Conservation (phyloP, 2,113 vertebrate species). For the Campylomormyrus tamandua region DNA sequence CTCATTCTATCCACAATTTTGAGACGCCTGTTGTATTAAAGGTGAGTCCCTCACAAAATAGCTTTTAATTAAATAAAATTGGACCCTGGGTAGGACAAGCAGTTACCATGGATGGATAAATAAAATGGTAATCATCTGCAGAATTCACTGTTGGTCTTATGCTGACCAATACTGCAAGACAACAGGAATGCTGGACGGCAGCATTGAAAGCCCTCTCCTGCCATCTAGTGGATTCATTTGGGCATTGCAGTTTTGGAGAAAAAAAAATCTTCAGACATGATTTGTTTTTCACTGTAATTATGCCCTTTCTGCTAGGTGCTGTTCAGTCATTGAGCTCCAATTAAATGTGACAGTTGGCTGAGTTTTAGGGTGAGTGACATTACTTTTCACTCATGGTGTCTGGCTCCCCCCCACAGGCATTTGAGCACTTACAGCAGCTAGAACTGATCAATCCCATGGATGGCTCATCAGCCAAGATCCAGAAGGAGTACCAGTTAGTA, state of each 20-base stretch:
- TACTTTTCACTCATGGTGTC: neutral
- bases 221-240: conserved; percentile 12
- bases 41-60: conserved; percentile 55
- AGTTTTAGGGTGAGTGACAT: neutral
- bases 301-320: neutral
- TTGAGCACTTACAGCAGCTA: conserved; percentile 86
- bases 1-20: conserved; percentile 83
- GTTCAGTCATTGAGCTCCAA: neutral
- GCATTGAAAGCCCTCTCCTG: neutral
- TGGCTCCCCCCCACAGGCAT: conserved; percentile 64
- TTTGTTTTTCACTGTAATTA: neutral
- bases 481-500: conserved; percentile 81
- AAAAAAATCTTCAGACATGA: neutral
- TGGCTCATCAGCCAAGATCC: conserved; percentile 55
- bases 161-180: neutral
- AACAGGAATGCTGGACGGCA: neutral
- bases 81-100: neutral
- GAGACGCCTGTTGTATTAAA: conserved; percentile 90
- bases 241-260: neutral
- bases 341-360: neutral
- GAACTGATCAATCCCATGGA: conserved; percentile 80
- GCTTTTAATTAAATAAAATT: neutral
- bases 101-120: neutral
- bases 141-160: neutral
- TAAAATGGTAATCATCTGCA: neutral